phyloP scores from a whole-genome alignment of 2,113 vertebrate species.

The Hippolais icterina region DNA sequence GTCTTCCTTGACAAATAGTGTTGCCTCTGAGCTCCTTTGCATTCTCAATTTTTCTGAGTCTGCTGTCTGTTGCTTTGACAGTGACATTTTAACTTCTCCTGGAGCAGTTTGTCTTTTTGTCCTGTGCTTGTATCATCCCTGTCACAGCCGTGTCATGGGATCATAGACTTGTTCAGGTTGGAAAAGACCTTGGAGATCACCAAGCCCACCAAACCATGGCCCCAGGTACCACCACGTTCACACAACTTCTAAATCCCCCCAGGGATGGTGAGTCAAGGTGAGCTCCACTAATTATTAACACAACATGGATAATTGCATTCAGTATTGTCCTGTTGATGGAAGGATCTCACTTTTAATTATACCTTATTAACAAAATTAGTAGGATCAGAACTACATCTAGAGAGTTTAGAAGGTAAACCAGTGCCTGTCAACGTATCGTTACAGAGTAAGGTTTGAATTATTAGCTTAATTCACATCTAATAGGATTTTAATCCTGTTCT shows the following conservation, averaged over 20 bases:
- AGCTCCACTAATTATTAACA: not conserved
- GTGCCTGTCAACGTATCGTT: not conserved
- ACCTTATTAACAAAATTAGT: not conserved
- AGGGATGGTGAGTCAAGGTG: not conserved
- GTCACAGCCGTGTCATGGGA: not conserved
- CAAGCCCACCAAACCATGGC: not conserved
- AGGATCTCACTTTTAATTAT: not conserved
- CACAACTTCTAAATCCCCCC: not conserved
- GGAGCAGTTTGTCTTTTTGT: not conserved
- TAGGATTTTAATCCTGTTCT: conserved; percentile 46
- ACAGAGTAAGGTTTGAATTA: not conserved
- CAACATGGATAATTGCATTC: not conserved
- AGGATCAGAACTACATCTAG: not conserved
- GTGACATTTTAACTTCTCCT: not conserved
- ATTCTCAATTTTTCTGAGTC: not conserved
- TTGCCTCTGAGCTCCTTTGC: not conserved
- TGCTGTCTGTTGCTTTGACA: not conserved
- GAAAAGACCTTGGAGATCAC: not conserved
- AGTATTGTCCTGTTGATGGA: not conserved
- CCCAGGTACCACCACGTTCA: not conserved
- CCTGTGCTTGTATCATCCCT: not conserved
- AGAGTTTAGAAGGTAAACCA: not conserved
- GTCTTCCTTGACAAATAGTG: not conserved
- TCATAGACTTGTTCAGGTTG: not conserved
- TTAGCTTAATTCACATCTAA: not conserved